Evolutionary conservation across 1,140 invertebrate genomes (phyloP), one percentile per base, ranked within the genome.

Genomic region (Stegodyphus mimosarum): DNA sequence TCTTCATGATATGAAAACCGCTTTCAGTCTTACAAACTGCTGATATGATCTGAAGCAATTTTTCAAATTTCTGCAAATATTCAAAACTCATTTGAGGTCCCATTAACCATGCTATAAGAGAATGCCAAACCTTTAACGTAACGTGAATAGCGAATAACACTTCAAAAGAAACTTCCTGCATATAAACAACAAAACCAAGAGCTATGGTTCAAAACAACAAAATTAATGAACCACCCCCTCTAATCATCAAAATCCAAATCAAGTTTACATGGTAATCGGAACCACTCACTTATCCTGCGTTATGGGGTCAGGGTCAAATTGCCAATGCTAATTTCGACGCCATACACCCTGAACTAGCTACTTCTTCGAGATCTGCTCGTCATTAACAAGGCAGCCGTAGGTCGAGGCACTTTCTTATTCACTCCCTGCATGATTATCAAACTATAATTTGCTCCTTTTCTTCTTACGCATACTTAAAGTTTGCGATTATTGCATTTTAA

Each of bases 261-360:
- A 33, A 77, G 33, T 77, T 77, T 66, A 77, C 60, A 77, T 77
- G 75, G 50, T 77, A 77, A 77, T 77, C 63, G 75, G 51, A 5
- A 48, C 63, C 75, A 77, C 49, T 77, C 53, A 67, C 64, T 77
- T 77, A 77, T 51, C 33, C 33, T 33, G 3, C n/a, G 50, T 33
- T 64, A 33, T n/a, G 18, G 15, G 75, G 63, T 67, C 63, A 18
- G 7, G 55, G 75, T n/a, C 64, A 77, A 77, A 77, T 77, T 77
- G 66, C 63, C 10, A 63, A 77, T 77, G 75, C 55, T 77, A 77
- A 77, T 77, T 77, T 77, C 63, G 60, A 48, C 64, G 33, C 66
- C 75, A 77, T 55, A 67, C 48, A 11, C 75, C 33, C 33, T 77
- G 66, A 66, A 66, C 63, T 64, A 49, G 49, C 33, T 67, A 55